These are phyloP conservation scores for Mystacornis crossleyi DNA, from an alignment of 2,113 vertebrate genomes.

Conservation along the genomic window DNA sequence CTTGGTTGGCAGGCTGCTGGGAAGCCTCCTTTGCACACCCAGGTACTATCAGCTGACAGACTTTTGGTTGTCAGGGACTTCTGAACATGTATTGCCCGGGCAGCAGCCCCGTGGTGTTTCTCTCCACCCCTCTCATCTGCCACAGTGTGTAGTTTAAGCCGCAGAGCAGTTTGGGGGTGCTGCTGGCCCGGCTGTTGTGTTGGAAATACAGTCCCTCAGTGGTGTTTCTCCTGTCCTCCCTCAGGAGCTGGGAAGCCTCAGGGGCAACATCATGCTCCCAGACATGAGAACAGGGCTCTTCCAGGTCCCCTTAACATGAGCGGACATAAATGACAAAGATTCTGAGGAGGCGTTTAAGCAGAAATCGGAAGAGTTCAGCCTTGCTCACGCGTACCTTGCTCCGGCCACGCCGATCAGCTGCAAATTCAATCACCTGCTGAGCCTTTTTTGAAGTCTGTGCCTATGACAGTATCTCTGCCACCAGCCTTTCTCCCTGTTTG, in stretches of 20 bases:
- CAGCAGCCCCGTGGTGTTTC: background rate
- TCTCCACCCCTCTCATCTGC: background rate
- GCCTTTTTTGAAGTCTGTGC: background rate
- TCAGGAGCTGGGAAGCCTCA: background rate
- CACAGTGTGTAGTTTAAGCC: background rate
- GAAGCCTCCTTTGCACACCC: background rate
- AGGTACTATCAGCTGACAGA: background rate
- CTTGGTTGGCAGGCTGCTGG: background rate
- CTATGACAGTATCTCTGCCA: background rate
- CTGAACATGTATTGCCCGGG: background rate
- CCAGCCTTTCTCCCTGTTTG: background rate
- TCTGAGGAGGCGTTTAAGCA: background rate
- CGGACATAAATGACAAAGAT: fast-evolving
- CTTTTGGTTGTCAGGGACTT: background rate
- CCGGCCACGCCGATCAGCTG: fast-evolving
- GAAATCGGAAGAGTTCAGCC: background rate
- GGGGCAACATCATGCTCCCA: fast-evolving
- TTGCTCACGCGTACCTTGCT: fast-evolving
- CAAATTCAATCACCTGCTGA: background rate
- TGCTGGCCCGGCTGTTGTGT: background rate
- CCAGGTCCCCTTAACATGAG: fast-evolving
- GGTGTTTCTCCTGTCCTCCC: background rate
- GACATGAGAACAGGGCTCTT: background rate
- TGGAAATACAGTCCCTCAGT: background rate
- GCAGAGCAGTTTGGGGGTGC: background rate